Evolutionary conservation across 1,140 invertebrate genomes (phyloP).

Genomic region (Musca domestica): DNA sequence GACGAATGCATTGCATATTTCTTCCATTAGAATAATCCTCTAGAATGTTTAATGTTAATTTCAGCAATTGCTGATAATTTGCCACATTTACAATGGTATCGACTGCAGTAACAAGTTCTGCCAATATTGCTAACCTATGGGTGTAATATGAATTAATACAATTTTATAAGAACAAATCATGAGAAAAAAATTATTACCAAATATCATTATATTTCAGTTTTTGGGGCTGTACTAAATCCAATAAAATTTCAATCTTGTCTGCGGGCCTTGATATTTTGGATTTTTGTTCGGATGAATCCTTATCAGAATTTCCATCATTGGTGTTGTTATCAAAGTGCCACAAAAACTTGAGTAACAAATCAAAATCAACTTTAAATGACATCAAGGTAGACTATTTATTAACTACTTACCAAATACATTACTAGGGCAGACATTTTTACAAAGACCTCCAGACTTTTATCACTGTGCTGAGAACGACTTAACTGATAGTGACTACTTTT

Average conservation of each 20-base stretch:
- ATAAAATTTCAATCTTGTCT: constrained; percentile 36
- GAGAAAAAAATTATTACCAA: too few species aligned
- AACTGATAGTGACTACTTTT: constrained; percentile 25
- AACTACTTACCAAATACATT: constrained; percentile 38
- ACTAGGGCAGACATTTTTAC: constrained; percentile 40
- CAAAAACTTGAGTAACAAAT: background rate
- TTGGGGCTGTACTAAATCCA: constrained; percentile 33
- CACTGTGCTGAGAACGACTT: constrained; percentile 27
- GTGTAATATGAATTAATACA: background rate
- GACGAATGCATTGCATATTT: constrained; percentile 35
- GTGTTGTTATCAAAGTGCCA: constrained; percentile 21
- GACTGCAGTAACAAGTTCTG: constrained; percentile 35
- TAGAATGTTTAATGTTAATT: constrained; percentile 30
- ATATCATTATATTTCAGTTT: constrained; percentile 37
- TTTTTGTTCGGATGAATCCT: constrained; percentile 15
- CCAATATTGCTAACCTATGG: constrained; percentile 40
- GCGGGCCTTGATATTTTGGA: constrained; percentile 30
- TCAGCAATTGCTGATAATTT: constrained; percentile 35
- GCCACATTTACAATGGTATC: constrained; percentile 30
- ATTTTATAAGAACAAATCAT: background rate
- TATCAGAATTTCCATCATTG: background rate
- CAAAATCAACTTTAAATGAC: background rate
- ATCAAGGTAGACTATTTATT: background rate
- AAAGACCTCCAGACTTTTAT: constrained; percentile 32
- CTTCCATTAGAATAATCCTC: constrained; percentile 34